These are phyloP conservation scores for Streptopelia turtur DNA, from an alignment of 2,797 vertebrate species.

Conservation along the genomic window DNA sequence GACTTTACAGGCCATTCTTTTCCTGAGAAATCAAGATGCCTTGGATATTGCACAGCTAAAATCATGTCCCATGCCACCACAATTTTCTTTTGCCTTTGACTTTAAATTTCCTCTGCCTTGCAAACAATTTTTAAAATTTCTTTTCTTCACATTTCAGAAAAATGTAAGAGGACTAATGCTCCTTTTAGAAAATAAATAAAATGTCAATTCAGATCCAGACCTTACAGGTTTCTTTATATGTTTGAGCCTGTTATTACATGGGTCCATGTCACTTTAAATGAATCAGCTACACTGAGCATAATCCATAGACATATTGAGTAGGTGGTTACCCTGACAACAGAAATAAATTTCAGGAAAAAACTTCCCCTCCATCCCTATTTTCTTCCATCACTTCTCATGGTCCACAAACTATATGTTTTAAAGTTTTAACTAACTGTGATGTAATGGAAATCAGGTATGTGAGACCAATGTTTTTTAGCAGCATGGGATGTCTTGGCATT, in stretches of 20 bases:
- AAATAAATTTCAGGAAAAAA: slow-evolving; percentile 38
- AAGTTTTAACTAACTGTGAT: not conserved
- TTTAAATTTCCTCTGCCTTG: not conserved
- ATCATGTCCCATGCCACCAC: rapidly evolving
- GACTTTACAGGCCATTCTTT: not conserved
- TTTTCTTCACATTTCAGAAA: not conserved
- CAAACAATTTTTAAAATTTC: not conserved
- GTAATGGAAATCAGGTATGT: not conserved
- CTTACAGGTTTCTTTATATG: not conserved
- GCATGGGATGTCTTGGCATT: not conserved
- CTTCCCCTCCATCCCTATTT: not conserved
- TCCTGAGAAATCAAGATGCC: not conserved
- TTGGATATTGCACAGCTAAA: not conserved
- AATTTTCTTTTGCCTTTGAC: not conserved
- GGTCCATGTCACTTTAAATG: not conserved
- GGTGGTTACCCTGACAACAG: slow-evolving; percentile 42
- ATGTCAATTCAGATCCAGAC: not conserved
- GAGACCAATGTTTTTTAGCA: not conserved
- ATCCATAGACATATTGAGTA: not conserved
- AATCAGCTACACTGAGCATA: not conserved
- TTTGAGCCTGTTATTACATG: not conserved
- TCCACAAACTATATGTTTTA: not conserved
- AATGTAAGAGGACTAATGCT: not conserved
- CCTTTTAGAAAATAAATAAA: not conserved
- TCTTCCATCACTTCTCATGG: not conserved